Evolutionary conservation across 2,797 vertebrate genomes (phyloP).

Genomic region (Bovichtus diacanthus): DNA sequence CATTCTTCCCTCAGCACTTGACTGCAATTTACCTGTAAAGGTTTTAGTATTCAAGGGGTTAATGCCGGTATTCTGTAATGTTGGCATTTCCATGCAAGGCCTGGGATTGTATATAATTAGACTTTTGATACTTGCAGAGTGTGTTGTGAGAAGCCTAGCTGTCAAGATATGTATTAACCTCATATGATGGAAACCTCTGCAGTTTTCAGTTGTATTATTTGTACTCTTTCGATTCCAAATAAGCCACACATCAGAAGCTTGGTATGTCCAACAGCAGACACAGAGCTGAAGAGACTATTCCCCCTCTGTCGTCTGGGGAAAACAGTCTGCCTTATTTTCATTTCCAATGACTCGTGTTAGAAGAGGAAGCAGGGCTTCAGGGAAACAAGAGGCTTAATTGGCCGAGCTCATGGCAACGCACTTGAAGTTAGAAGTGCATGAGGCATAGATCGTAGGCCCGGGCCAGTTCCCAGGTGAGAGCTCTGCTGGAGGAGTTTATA

Average conservation of each 20-base stretch:
- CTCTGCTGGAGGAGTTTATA: constrained; percentile 78
- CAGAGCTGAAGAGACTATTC: constrained; percentile 40
- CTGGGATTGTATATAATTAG: constrained; percentile 54
- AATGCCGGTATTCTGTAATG: constrained; percentile 46
- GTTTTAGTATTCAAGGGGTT: constrained; percentile 59
- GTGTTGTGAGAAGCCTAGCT: constrained; percentile 7
- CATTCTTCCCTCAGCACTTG: constrained; percentile 39
- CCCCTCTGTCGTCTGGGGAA: constrained; percentile 42
- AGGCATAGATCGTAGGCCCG: constrained; percentile 80
- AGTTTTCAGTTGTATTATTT: constrained; percentile 43
- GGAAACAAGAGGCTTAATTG: constrained; percentile 83
- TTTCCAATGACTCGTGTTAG: constrained; percentile 70
- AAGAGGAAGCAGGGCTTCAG: constrained; percentile 65
- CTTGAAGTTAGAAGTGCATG: constrained; percentile 80
- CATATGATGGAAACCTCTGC: constrained; percentile 26
- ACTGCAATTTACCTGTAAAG: constrained; percentile 60
- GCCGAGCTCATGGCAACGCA: constrained; percentile 81
- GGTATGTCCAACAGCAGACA: constrained; percentile 44
- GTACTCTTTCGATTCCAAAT: constrained; percentile 47
- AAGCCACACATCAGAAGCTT: constrained; percentile 53
- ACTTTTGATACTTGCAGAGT: constrained; percentile 29
- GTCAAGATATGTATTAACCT: constrained; percentile 55
- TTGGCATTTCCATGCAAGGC: constrained; percentile 22
- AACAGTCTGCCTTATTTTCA: constrained; percentile 73
- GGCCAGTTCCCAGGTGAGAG: constrained; percentile 83